Base-by-base conservation (phyloP, 53 echinoderm and acorn worm genomes). In the Echinometra lucunter region DNA sequence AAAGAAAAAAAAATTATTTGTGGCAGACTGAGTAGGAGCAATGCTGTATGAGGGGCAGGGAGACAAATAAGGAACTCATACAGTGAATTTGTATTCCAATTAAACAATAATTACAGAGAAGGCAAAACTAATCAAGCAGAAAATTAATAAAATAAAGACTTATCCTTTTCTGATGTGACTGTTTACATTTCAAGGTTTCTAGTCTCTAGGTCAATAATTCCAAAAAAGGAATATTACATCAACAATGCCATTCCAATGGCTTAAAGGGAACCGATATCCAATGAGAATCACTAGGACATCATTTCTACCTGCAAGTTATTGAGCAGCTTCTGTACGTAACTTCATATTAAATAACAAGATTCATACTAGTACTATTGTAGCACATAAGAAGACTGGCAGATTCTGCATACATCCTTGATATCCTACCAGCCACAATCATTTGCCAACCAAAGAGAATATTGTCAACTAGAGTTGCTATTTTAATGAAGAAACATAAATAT, bases 61-160 rank as follows among this genome's bases (percentile, higher is more conserved):
- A 85, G 13, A 85, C 85, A 47, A 49, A 28, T 16, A 27, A 49
- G 85, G 85, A 85, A 85, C 17, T 85, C n/a, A 47, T 25, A 28
- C 1, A 78, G 42, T 72, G 32, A 35, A 78, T 78, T 78, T 42
- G 13, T n/a, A 85, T n/a, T 85, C 13, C 40, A 81, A 81, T 81
- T 40, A 8, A 49, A 85, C 4, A n/a, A 85, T 27, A 45, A 85
- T 85, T 45, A 85, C 49, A 27, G 45, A 42, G 81, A 81, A 81
- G 81, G 81, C 81, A 44, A 81, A 45, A 85, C 85, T 85, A 85
- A 85, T 85, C 85, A 49, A 49, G 85, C 85, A 85, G 85, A 85
- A 53, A 85, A 85, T 28, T 8, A 85, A 49, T 28, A 27, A 21
- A 85, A 49, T 28, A 27, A 21, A 7, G n/a, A 49, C 49, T n/a